Conservation (phyloP, 2,888 invertebrate genomes). For the Apamea anceps region DNA sequence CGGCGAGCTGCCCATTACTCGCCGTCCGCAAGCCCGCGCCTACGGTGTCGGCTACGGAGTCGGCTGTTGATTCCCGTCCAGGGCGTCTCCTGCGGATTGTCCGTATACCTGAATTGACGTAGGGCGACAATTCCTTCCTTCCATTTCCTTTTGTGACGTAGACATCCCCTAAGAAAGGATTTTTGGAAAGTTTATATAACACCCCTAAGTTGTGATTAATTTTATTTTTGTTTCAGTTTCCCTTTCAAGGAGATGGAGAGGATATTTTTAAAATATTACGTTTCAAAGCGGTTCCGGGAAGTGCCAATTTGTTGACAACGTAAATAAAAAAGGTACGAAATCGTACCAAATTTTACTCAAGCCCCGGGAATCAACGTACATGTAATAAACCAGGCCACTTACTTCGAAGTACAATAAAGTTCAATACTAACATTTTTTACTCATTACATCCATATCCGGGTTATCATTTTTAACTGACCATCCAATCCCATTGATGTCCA, state of each 20-base stretch:
- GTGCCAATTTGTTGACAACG: neutral
- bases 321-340: neutral
- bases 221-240: neutral
- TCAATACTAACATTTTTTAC: neutral
- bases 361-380: too few species aligned
- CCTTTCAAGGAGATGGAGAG: neutral
- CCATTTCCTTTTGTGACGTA: too few species aligned
- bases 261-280: neutral
- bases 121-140: too few species aligned
- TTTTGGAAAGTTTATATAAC: neutral
- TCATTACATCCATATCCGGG: slow-evolving; percentile 23
- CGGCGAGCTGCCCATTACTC: too few species aligned
- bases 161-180: neutral
- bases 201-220: neutral
- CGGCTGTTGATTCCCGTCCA: too few species aligned
- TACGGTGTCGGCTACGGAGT: too few species aligned
- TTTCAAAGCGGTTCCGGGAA: neutral
- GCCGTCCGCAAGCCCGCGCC: too few species aligned
- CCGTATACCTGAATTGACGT: neutral
- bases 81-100: neutral
- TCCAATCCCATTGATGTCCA: slow-evolving; percentile 56
- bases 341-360: too few species aligned
- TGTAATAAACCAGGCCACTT: neutral
- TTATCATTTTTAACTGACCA: slow-evolving; percentile 33
- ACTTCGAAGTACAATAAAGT: neutral